Percentiles rank a stretch among this genome's conserved stretches.
Conservation (phyloP, 2,888 invertebrate genomes). For the Yponomeuta evonymella region DNA sequence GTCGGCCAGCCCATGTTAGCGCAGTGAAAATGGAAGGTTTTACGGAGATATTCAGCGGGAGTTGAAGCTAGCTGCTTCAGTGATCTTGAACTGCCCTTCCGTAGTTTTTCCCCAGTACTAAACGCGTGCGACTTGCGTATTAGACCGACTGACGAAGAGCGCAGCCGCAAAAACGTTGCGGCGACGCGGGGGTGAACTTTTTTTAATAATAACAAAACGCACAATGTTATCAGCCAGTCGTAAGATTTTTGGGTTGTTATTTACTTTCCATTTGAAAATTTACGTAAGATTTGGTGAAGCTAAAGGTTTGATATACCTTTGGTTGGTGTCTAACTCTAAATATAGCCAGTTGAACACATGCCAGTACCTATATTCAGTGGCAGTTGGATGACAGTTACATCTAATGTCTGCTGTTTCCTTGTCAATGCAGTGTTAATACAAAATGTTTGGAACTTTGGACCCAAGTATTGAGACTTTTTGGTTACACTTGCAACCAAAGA, state of each 20-base stretch:
- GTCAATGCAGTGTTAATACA: neutral
- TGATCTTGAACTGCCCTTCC: constrained; percentile 77
- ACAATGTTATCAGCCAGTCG: neutral
- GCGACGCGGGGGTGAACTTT: constrained; percentile 30
- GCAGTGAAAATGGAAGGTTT: constrained; percentile 37
- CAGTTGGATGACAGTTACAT: neutral
- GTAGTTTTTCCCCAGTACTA: constrained; percentile 37
- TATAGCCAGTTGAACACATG: neutral
- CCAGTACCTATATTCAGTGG: neutral
- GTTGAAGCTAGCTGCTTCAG: constrained; percentile 53
- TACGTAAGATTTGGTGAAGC: neutral
- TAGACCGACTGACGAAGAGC: constrained; percentile 36
- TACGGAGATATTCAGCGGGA: constrained; percentile 44
- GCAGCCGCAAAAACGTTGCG: constrained; percentile 40
- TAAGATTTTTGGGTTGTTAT: neutral
- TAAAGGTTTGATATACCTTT: neutral
- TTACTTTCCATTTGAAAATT: neutral
- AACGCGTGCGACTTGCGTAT: constrained; percentile 57
- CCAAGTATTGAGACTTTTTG: too few relatives aligned
- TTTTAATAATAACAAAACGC: neutral
- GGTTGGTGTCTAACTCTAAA: neutral
- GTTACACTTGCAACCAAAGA: too few relatives aligned
- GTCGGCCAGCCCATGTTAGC: constrained; percentile 66
- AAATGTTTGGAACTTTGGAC: neutral
- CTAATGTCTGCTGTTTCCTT: neutral